phyloP scores from a whole-genome alignment of 2,888 invertebrate species.

The Prosopocoilus inquinatus region DNA sequence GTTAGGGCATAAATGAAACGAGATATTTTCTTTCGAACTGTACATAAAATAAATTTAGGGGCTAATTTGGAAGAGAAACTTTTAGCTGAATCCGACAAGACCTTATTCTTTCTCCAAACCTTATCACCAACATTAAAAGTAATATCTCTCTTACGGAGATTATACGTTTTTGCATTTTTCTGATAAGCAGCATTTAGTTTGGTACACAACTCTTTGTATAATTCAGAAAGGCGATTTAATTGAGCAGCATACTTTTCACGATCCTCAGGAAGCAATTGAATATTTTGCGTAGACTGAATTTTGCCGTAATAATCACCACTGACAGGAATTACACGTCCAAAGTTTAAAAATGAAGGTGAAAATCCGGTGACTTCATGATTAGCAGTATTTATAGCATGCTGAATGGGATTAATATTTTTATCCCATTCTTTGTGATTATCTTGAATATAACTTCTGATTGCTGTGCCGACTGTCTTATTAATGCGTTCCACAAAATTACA shows the following conservation, averaged over 20 bases:
- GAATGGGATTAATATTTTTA: too few species aligned
- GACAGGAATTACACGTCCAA: too few species aligned
- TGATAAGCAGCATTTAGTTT: not conserved
- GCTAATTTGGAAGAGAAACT: constrained; percentile 24
- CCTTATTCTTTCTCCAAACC: constrained; percentile 24
- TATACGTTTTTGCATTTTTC: constrained; percentile 11
- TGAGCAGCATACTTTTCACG: too few species aligned
- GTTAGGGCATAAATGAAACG: constrained; percentile 22
- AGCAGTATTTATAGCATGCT: too few species aligned
- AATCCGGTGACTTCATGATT: too few species aligned
- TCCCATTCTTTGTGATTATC: too few species aligned
- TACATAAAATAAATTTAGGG: constrained; percentile 26
- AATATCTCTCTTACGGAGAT: constrained; percentile 20
- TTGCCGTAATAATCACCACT: too few species aligned
- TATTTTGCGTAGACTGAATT: too few species aligned
- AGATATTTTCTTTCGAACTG: constrained; percentile 21
- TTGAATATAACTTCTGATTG: constrained; percentile 25
- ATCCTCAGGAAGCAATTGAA: too few species aligned
- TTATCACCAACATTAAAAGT: constrained; percentile 24
- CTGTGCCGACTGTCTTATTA: constrained; percentile 26
- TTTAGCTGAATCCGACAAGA: constrained; percentile 21
- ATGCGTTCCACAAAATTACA: constrained; percentile 21
- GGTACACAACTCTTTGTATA: not conserved
- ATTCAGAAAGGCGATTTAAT: not conserved
- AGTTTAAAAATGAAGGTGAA: too few species aligned